These are phyloP conservation scores for Rhinolophus ferrumequinum DNA, from an alignment of 2,113 vertebrate species.

Conservation along the genomic window DNA sequence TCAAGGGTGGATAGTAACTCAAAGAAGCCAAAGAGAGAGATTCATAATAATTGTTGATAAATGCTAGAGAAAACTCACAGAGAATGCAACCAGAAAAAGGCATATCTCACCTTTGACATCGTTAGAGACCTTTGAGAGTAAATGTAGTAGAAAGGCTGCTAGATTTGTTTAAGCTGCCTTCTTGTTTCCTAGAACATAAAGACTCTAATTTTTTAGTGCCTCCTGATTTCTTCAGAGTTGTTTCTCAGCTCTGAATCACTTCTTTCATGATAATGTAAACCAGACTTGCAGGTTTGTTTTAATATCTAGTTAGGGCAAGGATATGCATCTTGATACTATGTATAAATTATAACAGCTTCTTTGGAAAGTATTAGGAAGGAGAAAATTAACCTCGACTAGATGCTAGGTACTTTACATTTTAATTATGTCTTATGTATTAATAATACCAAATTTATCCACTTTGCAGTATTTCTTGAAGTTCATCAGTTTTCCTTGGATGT, in stretches of 20 bases:
- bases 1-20: background rate
- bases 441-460: background rate
- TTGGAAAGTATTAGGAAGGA: constrained; percentile 17
- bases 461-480: background rate
- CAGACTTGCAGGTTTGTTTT: background rate
- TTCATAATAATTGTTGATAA: constrained; percentile 12
- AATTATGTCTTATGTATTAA: background rate
- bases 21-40: background rate
- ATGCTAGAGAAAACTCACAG: background rate
- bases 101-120: constrained; percentile 8
- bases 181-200: background rate
- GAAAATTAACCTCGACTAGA: background rate
- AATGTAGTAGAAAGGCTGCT: background rate
- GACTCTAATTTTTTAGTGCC: background rate
- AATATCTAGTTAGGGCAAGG: background rate
- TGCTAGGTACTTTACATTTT: constrained; percentile 13
- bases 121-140: background rate
- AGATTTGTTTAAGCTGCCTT: background rate
- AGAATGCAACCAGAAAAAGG: background rate
- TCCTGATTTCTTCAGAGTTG: constrained; percentile 9
- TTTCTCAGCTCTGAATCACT: background rate
- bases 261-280: background rate
- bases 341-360: constrained; percentile 32
- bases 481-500: background rate
- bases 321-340: background rate